Conservation (phyloP, 2,888 invertebrate genomes). For the Leucoma salicis region DNA sequence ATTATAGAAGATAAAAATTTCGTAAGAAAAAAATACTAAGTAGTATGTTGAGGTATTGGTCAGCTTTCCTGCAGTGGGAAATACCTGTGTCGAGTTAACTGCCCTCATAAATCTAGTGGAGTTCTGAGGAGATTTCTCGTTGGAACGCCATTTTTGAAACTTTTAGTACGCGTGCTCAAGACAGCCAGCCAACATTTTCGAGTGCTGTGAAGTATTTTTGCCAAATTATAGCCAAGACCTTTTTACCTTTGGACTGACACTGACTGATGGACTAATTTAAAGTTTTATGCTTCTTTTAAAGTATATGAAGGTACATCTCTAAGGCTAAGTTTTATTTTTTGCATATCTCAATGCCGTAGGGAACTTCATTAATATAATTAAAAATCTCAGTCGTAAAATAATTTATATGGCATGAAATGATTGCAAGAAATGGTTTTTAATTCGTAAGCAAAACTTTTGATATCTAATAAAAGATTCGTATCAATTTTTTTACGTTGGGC, state of each 20-base stretch:
- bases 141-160: slow-evolving; percentile 53
- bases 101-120: slow-evolving; percentile 68
- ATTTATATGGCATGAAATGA: too few relatives aligned
- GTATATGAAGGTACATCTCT: too few relatives aligned
- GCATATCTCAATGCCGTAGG: too few relatives aligned
- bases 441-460: too few relatives aligned
- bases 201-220: slow-evolving; percentile 53
- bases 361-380: too few relatives aligned
- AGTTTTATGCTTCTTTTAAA: not conserved
- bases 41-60: slow-evolving; percentile 54
- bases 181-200: slow-evolving; percentile 56
- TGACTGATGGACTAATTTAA: not conserved
- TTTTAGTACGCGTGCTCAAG: slow-evolving; percentile 63
- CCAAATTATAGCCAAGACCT: slow-evolving; percentile 48
- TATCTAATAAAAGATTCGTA: too few relatives aligned
- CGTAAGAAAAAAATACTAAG: slow-evolving; percentile 29
- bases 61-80: slow-evolving; percentile 55
- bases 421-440: too few relatives aligned
- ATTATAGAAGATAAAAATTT: slow-evolving; percentile 16
- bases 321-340: too few relatives aligned
- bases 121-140: slow-evolving; percentile 71
- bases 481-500: too few relatives aligned
- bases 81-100: slow-evolving; percentile 74
- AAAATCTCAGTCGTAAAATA: too few relatives aligned
- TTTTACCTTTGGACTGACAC: slow-evolving; percentile 20